Base-by-base conservation (phyloP, 2,888 invertebrate genomes). In the Altica lythri region DNA sequence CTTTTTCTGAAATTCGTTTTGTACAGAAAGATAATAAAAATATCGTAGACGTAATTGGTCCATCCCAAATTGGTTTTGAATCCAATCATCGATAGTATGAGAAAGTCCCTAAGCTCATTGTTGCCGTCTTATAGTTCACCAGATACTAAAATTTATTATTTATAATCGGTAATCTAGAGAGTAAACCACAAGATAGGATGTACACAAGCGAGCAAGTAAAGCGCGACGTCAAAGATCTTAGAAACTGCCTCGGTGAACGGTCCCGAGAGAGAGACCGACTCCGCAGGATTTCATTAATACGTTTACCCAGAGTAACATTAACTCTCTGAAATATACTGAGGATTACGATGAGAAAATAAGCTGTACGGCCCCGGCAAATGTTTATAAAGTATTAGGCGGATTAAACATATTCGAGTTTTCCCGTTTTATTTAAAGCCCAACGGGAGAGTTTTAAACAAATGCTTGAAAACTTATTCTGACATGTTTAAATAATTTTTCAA, bases 141-240 rank as follows among this genome's bases (percentile, higher is more conserved):
- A 16, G 22, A 35, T 61, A 61, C 55, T 55, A 55, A 63, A 61
- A 63, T 66, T 59, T 64, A 66, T 66, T 66, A 66, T 66, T 64
- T 63, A 66, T 61, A 57, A 56, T 60, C 61, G 60, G 64, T 63
- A 63, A 65, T 64, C 61, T 57, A 55, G 57, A 57, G 59, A 57
- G 58, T 58, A 59, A 63, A 60, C 64, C 62, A 48, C 61, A 61
- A 63, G 58, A 60, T 60, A 51, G 58, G 52, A 52, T 34, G 30
- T 17, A 19, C 19, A 34, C 34, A 47, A 29, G 38, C 46, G 45
- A 12, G 35, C 16, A 46, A 22, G 13, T n/a, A 30, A 25, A 25
- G 10, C 38, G 43, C 51, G 55, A 60, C 55, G 50, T 57, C 59
- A 59, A 61, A 62, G 59, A 57, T 60, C 59, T 57, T 51, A 44